Conservation (phyloP, 2,113 vertebrate genomes). For the Phyllostomus hastatus region DNA sequence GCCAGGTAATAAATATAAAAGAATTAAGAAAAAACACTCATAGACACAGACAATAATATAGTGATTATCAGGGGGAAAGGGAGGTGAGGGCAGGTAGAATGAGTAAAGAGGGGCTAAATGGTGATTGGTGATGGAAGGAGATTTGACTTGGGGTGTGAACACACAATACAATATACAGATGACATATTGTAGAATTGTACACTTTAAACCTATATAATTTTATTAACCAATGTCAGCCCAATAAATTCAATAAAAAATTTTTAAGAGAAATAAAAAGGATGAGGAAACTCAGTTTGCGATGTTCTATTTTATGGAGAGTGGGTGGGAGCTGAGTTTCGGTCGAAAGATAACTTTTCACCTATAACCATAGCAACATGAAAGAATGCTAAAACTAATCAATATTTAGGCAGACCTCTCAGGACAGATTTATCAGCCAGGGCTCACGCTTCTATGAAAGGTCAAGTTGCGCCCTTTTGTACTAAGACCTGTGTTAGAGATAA, state of each 20-base stretch:
- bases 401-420: neutral
- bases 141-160: neutral
- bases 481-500: neutral
- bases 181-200: neutral
- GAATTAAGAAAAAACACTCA: neutral
- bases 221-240: neutral
- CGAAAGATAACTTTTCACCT: slow-evolving; percentile 20
- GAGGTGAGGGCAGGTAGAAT: neutral
- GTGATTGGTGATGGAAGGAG: neutral
- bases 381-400: slow-evolving; percentile 25
- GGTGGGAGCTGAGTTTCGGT: neutral
- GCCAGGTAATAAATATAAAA: neutral
- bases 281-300: neutral
- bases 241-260: neutral
- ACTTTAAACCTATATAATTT: neutral
- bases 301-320: neutral
- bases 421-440: neutral
- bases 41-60: neutral
- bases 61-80: neutral
- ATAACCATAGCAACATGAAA: neutral
- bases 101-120: neutral
- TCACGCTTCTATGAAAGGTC: neutral
- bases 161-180: neutral
- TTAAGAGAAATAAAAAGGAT: neutral
- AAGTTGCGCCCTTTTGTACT: slow-evolving; percentile 38